Conservation (phyloP, 1,140 invertebrate genomes). For the Cyrtorhinus lividipennis region DNA sequence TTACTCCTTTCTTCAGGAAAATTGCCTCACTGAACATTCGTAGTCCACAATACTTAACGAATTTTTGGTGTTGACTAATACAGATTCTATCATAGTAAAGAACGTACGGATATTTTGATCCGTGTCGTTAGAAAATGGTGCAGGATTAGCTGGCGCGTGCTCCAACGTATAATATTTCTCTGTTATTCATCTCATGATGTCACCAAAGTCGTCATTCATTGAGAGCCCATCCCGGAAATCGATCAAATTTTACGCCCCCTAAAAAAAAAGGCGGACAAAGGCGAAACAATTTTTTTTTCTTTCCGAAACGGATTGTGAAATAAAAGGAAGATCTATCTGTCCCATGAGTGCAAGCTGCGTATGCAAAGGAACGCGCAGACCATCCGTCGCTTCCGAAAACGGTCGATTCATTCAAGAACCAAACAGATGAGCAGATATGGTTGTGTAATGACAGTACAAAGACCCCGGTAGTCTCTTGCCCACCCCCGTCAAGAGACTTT, state of each 20-base stretch:
- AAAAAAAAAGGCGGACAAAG: neutral
- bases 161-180: too few relatives aligned
- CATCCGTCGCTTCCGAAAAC: neutral
- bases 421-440: constrained; percentile 8
- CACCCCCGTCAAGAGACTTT: neutral
- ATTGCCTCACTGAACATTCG: too few relatives aligned
- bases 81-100: too few relatives aligned
- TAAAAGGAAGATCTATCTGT: neutral
- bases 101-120: too few relatives aligned
- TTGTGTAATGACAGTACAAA: constrained; percentile 10
- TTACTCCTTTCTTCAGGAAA: too few relatives aligned
- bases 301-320: constrained; percentile 1
- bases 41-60: too few relatives aligned
- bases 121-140: too few relatives aligned
- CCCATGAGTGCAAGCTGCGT: neutral
- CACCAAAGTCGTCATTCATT: too few relatives aligned
- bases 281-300: neutral
- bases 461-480: constrained; percentile 4
- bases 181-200: too few relatives aligned
- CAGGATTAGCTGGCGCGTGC: too few relatives aligned
- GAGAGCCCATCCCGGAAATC: neutral
- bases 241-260: neutral
- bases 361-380: neutral
- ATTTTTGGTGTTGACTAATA: too few relatives aligned
- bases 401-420: neutral